Evolutionary conservation across 2,113 vertebrate species (phyloP).

Genomic region (Dasyornis broadbenti): DNA sequence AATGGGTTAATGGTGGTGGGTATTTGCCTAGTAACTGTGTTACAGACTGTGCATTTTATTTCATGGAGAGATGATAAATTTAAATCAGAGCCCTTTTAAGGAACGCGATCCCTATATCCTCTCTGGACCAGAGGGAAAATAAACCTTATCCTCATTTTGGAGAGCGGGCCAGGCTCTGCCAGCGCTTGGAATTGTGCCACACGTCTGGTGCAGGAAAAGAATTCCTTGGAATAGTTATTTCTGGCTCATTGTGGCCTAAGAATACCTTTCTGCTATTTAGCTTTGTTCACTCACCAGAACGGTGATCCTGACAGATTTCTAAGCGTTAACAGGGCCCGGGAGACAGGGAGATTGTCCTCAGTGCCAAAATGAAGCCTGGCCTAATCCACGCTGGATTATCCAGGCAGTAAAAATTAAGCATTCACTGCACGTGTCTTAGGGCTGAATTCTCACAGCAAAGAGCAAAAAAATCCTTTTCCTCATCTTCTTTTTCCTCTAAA

Average conservation of each 20-base stretch:
- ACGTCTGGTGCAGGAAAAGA: background rate
- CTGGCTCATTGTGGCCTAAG: background rate
- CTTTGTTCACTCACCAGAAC: background rate
- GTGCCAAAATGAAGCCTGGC: background rate
- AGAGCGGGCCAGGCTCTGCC: background rate
- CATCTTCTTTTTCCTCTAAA: background rate
- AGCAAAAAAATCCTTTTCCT: background rate
- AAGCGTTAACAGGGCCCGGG: background rate
- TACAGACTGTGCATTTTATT: background rate
- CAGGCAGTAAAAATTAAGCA: background rate
- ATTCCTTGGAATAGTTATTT: slow-evolving; percentile 3
- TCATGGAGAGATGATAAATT: background rate
- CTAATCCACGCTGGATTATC: background rate
- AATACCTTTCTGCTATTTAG: slow-evolving; percentile 36
- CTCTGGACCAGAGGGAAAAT: background rate
- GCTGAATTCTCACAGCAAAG: background rate
- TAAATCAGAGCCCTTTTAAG: background rate
- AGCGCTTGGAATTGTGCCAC: background rate
- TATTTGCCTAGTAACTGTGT: background rate
- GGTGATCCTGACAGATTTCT: slow-evolving; percentile 5
- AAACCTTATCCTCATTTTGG: background rate
- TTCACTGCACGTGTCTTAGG: background rate
- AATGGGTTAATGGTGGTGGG: background rate
- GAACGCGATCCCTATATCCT: background rate
- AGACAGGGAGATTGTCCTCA: background rate